A percentile compares a stretch with the other conserved stretches of the same genome.
Conservation (phyloP, 2,888 invertebrate genomes). For the Eupithecia vulgata region DNA sequence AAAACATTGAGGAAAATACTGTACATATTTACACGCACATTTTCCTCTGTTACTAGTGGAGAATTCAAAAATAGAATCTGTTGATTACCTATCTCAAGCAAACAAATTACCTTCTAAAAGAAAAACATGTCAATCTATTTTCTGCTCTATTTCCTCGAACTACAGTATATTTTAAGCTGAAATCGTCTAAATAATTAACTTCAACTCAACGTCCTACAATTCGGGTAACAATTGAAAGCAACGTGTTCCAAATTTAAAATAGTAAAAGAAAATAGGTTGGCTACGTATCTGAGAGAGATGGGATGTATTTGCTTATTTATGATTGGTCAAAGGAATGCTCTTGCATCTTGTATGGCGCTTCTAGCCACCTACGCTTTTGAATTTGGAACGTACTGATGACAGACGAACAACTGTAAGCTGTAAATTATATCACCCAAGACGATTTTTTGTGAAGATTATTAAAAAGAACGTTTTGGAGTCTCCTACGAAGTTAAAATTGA, state of each 20-base stretch:
- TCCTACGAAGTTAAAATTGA: not conserved
- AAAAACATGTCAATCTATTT: conserved; percentile 26
- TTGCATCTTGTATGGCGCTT: conserved; percentile 33
- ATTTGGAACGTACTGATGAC: conserved; percentile 38
- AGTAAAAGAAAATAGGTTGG: conserved; percentile 48
- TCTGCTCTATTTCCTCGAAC: conserved; percentile 5
- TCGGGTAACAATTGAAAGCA: conserved; percentile 47
- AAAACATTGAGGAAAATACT: not conserved
- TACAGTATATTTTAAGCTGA: conserved; percentile 16
- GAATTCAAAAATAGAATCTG: conserved; percentile 34
- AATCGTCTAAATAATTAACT: conserved; percentile 35
- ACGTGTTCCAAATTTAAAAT: conserved; percentile 50
- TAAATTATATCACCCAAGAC: conserved; percentile 32
- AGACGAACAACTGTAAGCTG: conserved; percentile 33
- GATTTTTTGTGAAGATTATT: conserved; percentile 26
- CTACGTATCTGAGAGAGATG: conserved; percentile 34
- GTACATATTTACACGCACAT: not conserved
- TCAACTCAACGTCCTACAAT: conserved; percentile 31
- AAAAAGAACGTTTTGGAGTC: conserved; percentile 16
- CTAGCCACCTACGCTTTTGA: conserved; percentile 38
- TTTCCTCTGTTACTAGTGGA: conserved; percentile 14
- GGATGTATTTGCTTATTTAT: conserved; percentile 28
- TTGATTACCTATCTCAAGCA: conserved; percentile 41
- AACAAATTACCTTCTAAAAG: conserved; percentile 34
- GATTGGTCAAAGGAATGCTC: conserved; percentile 31